Percentiles rank a stretch among this genome's conserved stretches.
These are phyloP conservation scores for Mormyrus lacerda DNA, from an alignment of 2,113 vertebrate genomes.

Conservation along the genomic window DNA sequence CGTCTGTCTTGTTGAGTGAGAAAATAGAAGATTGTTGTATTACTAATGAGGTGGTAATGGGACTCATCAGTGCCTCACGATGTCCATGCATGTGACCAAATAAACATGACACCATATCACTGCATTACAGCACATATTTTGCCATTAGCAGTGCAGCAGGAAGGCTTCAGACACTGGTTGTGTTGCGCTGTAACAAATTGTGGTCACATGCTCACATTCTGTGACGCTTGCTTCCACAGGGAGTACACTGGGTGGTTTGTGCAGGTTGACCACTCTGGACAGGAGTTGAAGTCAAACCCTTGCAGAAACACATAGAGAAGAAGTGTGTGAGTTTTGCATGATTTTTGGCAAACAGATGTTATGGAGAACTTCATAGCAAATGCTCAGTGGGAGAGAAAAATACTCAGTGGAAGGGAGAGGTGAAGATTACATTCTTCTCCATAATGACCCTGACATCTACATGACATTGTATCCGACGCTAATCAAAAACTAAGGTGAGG, in stretches of 20 bases:
- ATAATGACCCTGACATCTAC: neutral
- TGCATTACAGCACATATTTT: neutral
- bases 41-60: neutral
- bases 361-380: neutral
- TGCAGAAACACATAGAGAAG: slow-evolving; percentile 21
- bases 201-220: slow-evolving; percentile 47
- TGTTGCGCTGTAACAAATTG: neutral
- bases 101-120: neutral
- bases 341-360: neutral
- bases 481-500: neutral
- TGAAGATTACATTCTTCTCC: neutral
- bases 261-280: slow-evolving; percentile 58
- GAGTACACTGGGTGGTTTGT: slow-evolving; percentile 58
- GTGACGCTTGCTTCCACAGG: slow-evolving; percentile 61
- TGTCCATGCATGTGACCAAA: neutral
- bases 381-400: neutral
- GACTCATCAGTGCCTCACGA: neutral
- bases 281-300: slow-evolving; percentile 61
- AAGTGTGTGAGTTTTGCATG: neutral
- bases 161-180: neutral
- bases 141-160: neutral
- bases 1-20: neutral
- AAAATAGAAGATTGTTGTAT: neutral
- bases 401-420: neutral
- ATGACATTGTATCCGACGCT: neutral